These are phyloP conservation scores for Limosa lapponica DNA, from an alignment of 2,797 vertebrate species.

Conservation along the genomic window DNA sequence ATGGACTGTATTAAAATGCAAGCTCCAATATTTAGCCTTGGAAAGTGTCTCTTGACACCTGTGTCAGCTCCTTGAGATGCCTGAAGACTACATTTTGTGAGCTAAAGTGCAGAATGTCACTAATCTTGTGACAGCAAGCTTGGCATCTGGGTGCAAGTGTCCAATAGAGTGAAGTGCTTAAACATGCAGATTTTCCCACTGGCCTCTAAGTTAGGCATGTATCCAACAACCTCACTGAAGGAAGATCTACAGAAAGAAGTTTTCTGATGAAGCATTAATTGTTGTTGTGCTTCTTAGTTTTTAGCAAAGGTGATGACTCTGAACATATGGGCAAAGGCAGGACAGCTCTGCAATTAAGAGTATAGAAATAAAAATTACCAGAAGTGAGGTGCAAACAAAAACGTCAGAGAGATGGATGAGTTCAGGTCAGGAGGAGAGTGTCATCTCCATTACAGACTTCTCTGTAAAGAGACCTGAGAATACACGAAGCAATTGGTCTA, in stretches of 20 bases:
- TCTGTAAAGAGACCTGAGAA: neutral
- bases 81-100: neutral
- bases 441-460: neutral
- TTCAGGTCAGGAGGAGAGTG: neutral
- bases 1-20: conserved; percentile 57
- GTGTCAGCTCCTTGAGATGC: conserved; percentile 57
- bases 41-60: conserved; percentile 53
- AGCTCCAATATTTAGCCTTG: conserved; percentile 59
- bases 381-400: neutral
- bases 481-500: neutral
- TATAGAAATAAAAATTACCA: neutral
- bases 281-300: neutral
- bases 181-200: neutral
- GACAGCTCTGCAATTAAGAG: neutral
- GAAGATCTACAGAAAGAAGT: neutral
- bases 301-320: neutral
- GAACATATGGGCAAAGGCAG: neutral
- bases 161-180: neutral
- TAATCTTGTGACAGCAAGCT: conserved; percentile 4
- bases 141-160: neutral
- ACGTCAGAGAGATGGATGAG: neutral
- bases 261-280: conserved; percentile 54
- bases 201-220: neutral
- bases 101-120: conserved; percentile 22
- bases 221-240: neutral